Evolutionary conservation across 2,888 invertebrate genomes (phyloP).

Genomic region (Oscheius sp.): DNA sequence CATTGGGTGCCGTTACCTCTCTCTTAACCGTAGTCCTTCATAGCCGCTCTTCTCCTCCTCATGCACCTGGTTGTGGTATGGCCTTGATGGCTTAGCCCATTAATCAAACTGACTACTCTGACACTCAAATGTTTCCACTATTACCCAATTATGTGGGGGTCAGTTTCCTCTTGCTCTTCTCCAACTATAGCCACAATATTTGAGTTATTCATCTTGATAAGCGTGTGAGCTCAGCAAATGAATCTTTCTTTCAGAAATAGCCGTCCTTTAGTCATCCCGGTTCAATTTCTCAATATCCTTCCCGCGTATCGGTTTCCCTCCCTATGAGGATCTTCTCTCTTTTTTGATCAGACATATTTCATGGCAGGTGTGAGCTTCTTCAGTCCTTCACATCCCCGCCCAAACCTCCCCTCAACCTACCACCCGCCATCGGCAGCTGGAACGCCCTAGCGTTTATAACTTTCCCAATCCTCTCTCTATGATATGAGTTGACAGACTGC

Average conservation of each 20-base stretch:
- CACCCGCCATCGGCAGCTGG: not conserved
- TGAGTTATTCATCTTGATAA: slow-evolving; percentile 16
- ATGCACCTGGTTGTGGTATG: slow-evolving; percentile 26
- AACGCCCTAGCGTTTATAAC: not conserved
- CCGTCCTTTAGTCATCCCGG: not conserved
- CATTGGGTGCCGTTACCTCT: slow-evolving; percentile 16
- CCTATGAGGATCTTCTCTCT: not conserved
- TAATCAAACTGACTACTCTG: slow-evolving; percentile 34
- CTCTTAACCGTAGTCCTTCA: not conserved
- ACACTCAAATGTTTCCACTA: slow-evolving; percentile 24
- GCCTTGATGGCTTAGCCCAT: slow-evolving; percentile 27
- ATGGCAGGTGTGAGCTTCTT: not conserved
- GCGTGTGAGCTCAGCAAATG: not conserved
- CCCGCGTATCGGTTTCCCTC: not conserved
- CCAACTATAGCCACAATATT: slow-evolving; percentile 9
- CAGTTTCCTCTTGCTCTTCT: slow-evolving; percentile 12
- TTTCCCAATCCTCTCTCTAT: not conserved
- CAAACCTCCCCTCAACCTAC: not conserved
- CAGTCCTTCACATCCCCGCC: not conserved
- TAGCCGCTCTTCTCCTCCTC: too few relatives aligned
- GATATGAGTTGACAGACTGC: not conserved
- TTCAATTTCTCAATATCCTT: not conserved
- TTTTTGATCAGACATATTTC: not conserved
- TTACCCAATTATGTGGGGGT: slow-evolving; percentile 25
- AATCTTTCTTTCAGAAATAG: slow-evolving; percentile 3